Percentiles rank a stretch among this genome's conserved stretches.
These are phyloP conservation scores for Penaeus monodon DNA, from an alignment of 2,888 invertebrate genomes.

Conservation along the genomic window DNA sequence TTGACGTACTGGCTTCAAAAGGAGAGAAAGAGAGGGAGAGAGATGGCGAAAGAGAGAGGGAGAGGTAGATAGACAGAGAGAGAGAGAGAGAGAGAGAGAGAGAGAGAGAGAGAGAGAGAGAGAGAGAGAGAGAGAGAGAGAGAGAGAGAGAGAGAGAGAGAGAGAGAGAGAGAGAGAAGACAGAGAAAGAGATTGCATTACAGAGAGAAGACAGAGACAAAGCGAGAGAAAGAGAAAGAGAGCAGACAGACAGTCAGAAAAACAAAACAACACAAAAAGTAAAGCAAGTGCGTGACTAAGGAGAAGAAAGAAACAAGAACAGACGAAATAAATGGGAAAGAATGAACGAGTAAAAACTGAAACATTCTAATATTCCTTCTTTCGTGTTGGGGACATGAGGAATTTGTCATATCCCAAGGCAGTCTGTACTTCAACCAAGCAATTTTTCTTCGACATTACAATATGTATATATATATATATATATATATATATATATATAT, in stretches of 20 bases:
- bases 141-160: background rate
- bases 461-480: background rate
- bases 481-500: slow-evolving; percentile 7
- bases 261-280: too few relatives aligned
- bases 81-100: slow-evolving; percentile 3
- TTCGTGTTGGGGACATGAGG: too few relatives aligned
- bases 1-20: too few relatives aligned
- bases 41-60: slow-evolving; percentile 10
- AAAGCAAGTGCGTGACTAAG: too few relatives aligned
- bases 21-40: background rate
- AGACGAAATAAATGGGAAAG: background rate
- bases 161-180: too few relatives aligned
- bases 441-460: background rate
- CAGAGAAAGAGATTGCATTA: too few relatives aligned
- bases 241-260: too few relatives aligned
- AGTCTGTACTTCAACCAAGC: too few relatives aligned
- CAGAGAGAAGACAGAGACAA: too few relatives aligned
- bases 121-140: background rate
- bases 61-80: slow-evolving; percentile 2
- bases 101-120: background rate
- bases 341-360: background rate
- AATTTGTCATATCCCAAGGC: too few relatives aligned
- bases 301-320: too few relatives aligned
- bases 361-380: background rate
- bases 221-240: too few relatives aligned